Evolutionary conservation across 2,113 vertebrate genomes (phyloP).

Genomic region (Corythornis vintsioides): DNA sequence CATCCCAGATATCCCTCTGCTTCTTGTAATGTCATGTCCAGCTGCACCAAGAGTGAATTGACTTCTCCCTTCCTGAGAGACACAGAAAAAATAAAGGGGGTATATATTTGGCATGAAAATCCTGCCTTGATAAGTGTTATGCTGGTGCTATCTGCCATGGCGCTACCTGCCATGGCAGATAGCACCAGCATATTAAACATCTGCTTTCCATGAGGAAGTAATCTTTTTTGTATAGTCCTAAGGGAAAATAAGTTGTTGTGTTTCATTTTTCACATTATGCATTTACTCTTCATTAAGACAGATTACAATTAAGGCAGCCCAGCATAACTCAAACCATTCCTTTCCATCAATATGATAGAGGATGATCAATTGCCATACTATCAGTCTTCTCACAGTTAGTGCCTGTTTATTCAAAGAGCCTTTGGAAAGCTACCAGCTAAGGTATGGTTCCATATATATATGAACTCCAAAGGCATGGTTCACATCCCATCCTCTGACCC

Average conservation of each 20-base stretch:
- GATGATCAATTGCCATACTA: not conserved
- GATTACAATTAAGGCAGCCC: not conserved
- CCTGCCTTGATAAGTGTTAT: accelerated
- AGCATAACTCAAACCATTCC: not conserved
- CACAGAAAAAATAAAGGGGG: not conserved
- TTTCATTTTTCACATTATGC: not conserved
- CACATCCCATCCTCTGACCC: not conserved
- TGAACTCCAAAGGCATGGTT: not conserved
- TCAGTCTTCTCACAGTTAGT: not conserved
- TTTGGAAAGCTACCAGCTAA: not conserved
- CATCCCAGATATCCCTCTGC: not conserved
- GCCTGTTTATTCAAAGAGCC: not conserved
- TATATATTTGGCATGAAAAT: not conserved
- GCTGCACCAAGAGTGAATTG: not conserved
- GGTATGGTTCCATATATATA: not conserved
- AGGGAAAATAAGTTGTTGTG: not conserved
- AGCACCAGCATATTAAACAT: not conserved
- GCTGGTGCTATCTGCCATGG: not conserved
- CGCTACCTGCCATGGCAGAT: not conserved
- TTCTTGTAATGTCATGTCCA: not conserved
- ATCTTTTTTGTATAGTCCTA: not conserved
- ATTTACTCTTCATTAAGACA: not conserved
- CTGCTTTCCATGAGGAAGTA: slow-evolving; percentile 40
- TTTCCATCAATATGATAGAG: not conserved
- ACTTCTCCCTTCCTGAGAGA: not conserved